Conservation (phyloP, 2,113 vertebrate genomes). For the Genyomyrus donnyi region DNA sequence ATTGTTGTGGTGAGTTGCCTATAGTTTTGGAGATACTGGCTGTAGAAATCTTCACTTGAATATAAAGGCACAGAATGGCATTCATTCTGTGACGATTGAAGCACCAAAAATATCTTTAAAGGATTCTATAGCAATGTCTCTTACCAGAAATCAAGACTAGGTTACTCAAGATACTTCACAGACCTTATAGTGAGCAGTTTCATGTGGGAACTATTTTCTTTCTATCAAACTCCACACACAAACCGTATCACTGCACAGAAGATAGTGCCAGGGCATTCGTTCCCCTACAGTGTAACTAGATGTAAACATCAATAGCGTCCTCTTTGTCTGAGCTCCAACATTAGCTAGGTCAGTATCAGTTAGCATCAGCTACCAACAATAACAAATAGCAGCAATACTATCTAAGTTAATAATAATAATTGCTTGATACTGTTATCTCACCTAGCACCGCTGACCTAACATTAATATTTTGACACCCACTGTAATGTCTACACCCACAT, state of each 20-base stretch:
- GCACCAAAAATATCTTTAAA: neutral
- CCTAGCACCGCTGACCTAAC: neutral
- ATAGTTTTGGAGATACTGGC: neutral
- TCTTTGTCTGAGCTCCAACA: neutral
- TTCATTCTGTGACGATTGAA: neutral
- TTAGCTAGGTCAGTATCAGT: neutral
- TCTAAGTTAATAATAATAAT: neutral
- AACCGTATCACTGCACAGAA: neutral
- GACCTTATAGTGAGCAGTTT: neutral
- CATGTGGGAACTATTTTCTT: neutral
- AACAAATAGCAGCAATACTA: neutral
- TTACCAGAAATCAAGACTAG: neutral
- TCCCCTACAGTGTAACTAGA: neutral
- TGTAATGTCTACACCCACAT: neutral
- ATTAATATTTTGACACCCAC: neutral
- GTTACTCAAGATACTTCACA: neutral
- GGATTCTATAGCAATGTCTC: neutral
- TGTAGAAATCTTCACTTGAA: neutral
- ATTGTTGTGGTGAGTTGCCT: neutral
- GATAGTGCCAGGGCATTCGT: neutral
- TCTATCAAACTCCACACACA: neutral
- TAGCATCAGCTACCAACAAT: neutral
- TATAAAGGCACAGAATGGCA: neutral
- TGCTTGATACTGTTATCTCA: neutral
- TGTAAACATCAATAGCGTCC: neutral